These are phyloP conservation scores for Melanotus villosus DNA, from an alignment of 2,888 invertebrate species.

Conservation along the genomic window DNA sequence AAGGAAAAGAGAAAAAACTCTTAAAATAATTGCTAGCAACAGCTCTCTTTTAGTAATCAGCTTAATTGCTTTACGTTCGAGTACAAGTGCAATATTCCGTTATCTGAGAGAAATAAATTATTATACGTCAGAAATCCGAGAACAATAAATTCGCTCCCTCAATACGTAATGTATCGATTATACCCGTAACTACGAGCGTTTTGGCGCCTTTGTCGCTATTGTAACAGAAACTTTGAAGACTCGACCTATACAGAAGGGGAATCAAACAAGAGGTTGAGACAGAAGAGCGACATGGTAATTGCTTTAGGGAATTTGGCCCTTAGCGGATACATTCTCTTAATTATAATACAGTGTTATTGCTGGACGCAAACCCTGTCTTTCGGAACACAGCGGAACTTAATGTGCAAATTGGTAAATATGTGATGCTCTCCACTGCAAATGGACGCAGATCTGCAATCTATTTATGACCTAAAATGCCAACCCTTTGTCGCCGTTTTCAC, in stretches of 20 bases:
- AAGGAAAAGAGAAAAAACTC: too few relatives aligned
- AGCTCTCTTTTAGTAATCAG: too few relatives aligned
- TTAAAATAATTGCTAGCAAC: too few relatives aligned
- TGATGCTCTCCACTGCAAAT: constrained; percentile 8
- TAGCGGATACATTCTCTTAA: constrained; percentile 26
- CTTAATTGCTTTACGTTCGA: neutral
- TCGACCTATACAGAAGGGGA: constrained; percentile 11
- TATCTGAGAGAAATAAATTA: constrained; percentile 1
- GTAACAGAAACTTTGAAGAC: constrained; percentile 4
- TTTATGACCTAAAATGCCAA: constrained; percentile 12
- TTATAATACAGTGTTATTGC: constrained; percentile 29
- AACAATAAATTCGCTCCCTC: constrained; percentile 9
- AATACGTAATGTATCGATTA: constrained; percentile 15
- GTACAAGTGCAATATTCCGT: neutral
- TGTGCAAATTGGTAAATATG: constrained; percentile 26
- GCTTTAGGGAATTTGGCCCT: constrained; percentile 15
- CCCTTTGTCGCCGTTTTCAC: constrained; percentile 1
- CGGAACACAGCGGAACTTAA: constrained; percentile 13
- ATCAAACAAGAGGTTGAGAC: constrained; percentile 22
- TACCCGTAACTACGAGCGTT: constrained; percentile 3
- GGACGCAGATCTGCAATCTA: constrained; percentile 10
- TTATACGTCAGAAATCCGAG: constrained; percentile 10
- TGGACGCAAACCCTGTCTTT: constrained; percentile 4
- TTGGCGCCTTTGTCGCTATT: constrained; percentile 12
- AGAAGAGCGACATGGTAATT: constrained; percentile 13